These are phyloP conservation scores for Ochropleura plecta DNA, from an alignment of 2,888 invertebrate genomes.

Conservation along the genomic window DNA sequence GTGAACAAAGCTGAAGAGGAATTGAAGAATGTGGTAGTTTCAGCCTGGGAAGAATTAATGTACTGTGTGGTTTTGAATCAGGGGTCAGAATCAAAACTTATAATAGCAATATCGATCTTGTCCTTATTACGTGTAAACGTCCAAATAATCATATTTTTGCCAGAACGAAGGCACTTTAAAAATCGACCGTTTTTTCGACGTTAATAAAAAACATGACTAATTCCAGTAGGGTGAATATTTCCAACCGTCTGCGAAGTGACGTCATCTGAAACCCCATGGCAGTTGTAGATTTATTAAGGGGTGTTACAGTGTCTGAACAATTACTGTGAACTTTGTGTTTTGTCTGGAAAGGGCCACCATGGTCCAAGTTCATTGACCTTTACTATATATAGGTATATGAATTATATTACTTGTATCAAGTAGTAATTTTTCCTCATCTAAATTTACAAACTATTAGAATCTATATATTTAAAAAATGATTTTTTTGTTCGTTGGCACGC, in stretches of 20 bases:
- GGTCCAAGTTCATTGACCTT: not conserved
- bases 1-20: not conserved
- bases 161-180: not conserved
- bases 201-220: constrained; percentile 31
- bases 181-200: not conserved
- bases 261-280: constrained; percentile 54
- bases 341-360: constrained; percentile 12
- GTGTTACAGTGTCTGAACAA: constrained; percentile 25
- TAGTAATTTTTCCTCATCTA: too few relatives aligned
- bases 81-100: not conserved
- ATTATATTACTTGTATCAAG: too few relatives aligned
- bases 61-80: not conserved
- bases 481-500: too few relatives aligned
- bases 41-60: not conserved
- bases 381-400: not conserved
- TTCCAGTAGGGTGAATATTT: constrained; percentile 59
- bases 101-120: not conserved
- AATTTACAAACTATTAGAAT: too few relatives aligned
- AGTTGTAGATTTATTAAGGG: constrained; percentile 41
- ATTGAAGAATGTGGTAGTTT: not conserved
- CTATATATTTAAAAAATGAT: too few relatives aligned
- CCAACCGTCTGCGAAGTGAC: constrained; percentile 44
- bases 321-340: constrained; percentile 13
- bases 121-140: not conserved
- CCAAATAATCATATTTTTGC: not conserved